Conservation (phyloP, 92 coral and sea anemone genomes). For the Bergia sp. region DNA sequence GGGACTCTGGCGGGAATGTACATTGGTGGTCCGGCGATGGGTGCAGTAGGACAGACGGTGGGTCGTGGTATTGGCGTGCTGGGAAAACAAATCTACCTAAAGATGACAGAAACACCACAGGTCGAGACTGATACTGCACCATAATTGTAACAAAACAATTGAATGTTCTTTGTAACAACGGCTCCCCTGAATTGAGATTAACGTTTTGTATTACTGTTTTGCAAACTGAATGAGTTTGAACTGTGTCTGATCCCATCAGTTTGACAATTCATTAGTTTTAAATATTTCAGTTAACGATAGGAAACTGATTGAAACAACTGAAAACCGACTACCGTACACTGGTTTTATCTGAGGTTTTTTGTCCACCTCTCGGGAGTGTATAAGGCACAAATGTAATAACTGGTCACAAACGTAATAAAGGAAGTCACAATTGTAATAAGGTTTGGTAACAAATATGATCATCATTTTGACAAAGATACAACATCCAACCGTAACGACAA, state of each 20-base stretch:
- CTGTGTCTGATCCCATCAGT: not conserved
- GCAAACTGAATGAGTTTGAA: not conserved
- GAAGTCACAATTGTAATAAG: too few species aligned
- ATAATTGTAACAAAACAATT: not conserved
- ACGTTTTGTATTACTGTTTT: not conserved
- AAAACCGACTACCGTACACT: not conserved
- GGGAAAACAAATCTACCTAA: not conserved
- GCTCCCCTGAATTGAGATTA: not conserved
- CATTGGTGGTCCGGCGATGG: not conserved
- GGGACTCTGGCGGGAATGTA: not conserved
- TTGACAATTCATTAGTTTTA: not conserved
- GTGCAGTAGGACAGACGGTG: not conserved
- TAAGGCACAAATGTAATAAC: too few species aligned
- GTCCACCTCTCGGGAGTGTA: too few species aligned
- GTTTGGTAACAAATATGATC: too few species aligned
- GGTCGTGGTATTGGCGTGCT: conserved; percentile 20
- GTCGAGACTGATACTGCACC: not conserved
- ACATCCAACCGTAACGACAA: too few species aligned
- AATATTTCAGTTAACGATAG: not conserved
- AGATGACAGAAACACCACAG: not conserved
- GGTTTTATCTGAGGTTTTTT: too few species aligned
- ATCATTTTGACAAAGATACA: too few species aligned
- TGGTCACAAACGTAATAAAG: too few species aligned
- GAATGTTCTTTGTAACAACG: not conserved
- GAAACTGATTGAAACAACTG: not conserved